A percentile compares a stretch with the other conserved stretches of the same genome.
phyloP scores from a whole-genome alignment of 2,888 invertebrate species.

The Petrolisthes cinctipes region DNA sequence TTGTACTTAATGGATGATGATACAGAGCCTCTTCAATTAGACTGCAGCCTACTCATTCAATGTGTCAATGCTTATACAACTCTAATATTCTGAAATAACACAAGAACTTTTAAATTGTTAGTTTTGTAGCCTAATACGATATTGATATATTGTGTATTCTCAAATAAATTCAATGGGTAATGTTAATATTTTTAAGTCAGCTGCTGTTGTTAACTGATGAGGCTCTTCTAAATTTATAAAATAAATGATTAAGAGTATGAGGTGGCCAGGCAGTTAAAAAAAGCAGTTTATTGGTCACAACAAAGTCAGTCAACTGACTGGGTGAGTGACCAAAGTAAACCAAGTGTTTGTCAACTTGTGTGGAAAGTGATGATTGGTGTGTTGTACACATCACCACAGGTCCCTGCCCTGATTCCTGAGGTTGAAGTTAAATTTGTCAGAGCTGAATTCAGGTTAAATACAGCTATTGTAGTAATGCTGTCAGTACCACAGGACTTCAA shows the following conservation, averaged over 20 bases:
- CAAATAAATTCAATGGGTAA: too few relatives aligned
- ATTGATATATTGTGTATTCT: too few relatives aligned
- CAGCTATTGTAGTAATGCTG: conserved; percentile 14
- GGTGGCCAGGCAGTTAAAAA: conserved; percentile 15
- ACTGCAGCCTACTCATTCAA: conserved; percentile 9
- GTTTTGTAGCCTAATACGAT: too few relatives aligned
- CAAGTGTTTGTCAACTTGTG: conserved; percentile 19
- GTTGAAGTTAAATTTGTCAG: conserved; percentile 48
- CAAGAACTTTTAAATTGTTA: too few relatives aligned
- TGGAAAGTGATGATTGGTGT: conserved; percentile 24
- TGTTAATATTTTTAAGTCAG: neutral
- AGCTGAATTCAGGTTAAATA: conserved; percentile 29
- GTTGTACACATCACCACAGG: conserved; percentile 38
- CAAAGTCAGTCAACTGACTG: conserved; percentile 15
- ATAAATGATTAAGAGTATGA: conserved; percentile 34
- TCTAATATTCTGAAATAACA: too few relatives aligned
- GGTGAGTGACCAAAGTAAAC: conserved; percentile 11
- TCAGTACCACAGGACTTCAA: neutral
- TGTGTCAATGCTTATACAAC: too few relatives aligned
- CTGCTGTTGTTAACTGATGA: neutral
- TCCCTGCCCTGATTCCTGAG: conserved; percentile 62
- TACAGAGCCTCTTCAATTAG: conserved; percentile 27
- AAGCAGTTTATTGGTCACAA: conserved; percentile 24
- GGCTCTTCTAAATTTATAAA: conserved; percentile 40
- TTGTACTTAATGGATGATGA: conserved; percentile 59